Evolutionary conservation across 2,888 invertebrate genomes (phyloP), one percentile per base, ranked within the genome.

Genomic region (Chaetoderma sp.): DNA sequence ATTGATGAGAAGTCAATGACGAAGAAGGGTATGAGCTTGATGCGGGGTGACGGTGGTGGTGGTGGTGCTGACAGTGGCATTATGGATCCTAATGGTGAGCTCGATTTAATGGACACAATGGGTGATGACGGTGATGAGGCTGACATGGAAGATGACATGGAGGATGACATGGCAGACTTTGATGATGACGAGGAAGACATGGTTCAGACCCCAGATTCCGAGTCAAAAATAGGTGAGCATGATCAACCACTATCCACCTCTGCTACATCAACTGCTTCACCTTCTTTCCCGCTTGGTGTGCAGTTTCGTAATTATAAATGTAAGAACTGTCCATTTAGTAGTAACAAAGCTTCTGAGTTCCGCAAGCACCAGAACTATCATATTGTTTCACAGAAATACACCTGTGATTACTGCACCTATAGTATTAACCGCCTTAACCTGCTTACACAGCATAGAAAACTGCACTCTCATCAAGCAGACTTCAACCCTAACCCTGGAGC

Each of bases 401-500:
- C 73, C 27, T 83, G 83, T 68, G 81, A 83, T 60, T 78, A 73
- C 64, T 83, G 83, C 66, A 78, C 80, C 72, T 83, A 81, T 81
- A 81, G 81, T 67, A 74, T 78, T 23, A 78, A 82, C 60, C 63
- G 78, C 45, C 68, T 82, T 1, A 78, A 78, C 56, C 67, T 80
- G 13, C 60, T 83, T 56, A 78, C 77, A 65, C 78, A 80, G 47
- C 83, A 83, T 62, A 75, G 82, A 25, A 73, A 71, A 63, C 77
- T 82, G 5, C 82, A 82, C 65, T 57, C 72, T 8, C 59, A 63
- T 45, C 77, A 79, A 50, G 62, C 73, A 5, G 72, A 65, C 13
- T 82, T 71, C 54, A 67, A 74, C 44, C 65, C 71, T 1, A 71
- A 68, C 25, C 79, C 78, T 6, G 74, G 76, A 21, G 79, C 78